Percentiles rank a stretch among this genome's conserved stretches.
These are phyloP conservation scores for Galeruca laticollis DNA, from an alignment of 2,888 invertebrate species.

Conservation along the genomic window DNA sequence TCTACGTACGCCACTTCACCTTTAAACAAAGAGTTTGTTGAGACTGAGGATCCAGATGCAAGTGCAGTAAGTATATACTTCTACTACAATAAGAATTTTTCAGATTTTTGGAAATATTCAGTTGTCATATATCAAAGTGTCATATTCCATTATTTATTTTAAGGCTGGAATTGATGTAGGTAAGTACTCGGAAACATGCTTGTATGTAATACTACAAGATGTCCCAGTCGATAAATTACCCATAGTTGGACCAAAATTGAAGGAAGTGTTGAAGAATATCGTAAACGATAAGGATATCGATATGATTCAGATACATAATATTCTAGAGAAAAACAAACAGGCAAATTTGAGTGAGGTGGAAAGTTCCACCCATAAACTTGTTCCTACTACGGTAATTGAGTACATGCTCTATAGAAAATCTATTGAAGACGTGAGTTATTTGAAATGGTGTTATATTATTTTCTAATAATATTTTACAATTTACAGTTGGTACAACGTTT, in stretches of 20 bases:
- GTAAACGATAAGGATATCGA: constrained; percentile 72
- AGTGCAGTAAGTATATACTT: constrained; percentile 71
- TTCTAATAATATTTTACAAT: constrained; percentile 10
- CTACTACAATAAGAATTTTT: no score
- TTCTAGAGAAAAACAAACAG: constrained; percentile 78
- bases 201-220: constrained; percentile 80
- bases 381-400: constrained; percentile 83
- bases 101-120: no score
- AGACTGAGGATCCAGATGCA: constrained; percentile 83
- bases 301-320: constrained; percentile 79
- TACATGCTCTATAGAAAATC: constrained; percentile 86
- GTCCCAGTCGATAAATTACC: constrained; percentile 78
- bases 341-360: constrained; percentile 80
- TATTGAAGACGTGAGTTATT: constrained; percentile 76
- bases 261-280: constrained; percentile 67
- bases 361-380: constrained; percentile 79
- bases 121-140: no score
- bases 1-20: constrained; percentile 89
- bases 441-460: background rate
- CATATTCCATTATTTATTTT: constrained; percentile 43
- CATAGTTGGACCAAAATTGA: constrained; percentile 72
- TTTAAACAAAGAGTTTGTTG: constrained; percentile 85
- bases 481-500: constrained; percentile 76
- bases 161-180: constrained; percentile 77
- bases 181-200: constrained; percentile 79